Evolutionary conservation across 2,888 invertebrate species (phyloP).

Genomic region (Xestia sexstrigata): DNA sequence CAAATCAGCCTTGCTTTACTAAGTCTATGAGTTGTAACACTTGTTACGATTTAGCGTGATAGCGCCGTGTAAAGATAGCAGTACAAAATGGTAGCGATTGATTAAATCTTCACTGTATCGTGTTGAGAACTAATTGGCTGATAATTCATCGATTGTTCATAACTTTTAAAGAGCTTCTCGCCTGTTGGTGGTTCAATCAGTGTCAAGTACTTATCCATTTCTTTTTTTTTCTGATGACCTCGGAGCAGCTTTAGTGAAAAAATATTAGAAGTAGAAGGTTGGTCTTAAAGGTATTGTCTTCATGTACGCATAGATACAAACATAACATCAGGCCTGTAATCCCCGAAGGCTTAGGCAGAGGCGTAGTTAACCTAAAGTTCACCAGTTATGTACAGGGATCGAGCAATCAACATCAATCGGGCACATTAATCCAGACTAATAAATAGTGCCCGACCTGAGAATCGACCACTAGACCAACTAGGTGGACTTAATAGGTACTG

Average conservation of each 20-base stretch:
- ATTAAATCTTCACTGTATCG: conserved; percentile 61
- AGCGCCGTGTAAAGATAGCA: conserved; percentile 60
- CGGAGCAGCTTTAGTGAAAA: background rate
- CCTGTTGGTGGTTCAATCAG: conserved; percentile 12
- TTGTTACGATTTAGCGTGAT: conserved; percentile 65
- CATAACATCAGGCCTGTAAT: background rate
- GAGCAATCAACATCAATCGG: background rate
- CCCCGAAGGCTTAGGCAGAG: background rate
- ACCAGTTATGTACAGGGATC: background rate
- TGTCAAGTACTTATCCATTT: conserved; percentile 11
- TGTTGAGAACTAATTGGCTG: conserved; percentile 47
- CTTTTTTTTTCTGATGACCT: background rate
- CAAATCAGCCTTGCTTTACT: conserved; percentile 67
- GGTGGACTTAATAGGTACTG: background rate
- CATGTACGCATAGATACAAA: background rate
- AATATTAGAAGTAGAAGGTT: background rate
- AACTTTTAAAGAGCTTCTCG: conserved; percentile 22
- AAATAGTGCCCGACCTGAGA: background rate
- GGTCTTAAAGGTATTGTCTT: background rate
- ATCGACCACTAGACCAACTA: background rate
- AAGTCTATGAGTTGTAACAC: conserved; percentile 63
- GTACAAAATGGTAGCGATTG: conserved; percentile 60
- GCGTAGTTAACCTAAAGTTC: background rate
- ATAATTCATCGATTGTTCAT: conserved; percentile 41
- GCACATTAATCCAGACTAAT: background rate